These are phyloP conservation scores for Lontra canadensis DNA, from an alignment of 2,113 vertebrate species.

Conservation along the genomic window DNA sequence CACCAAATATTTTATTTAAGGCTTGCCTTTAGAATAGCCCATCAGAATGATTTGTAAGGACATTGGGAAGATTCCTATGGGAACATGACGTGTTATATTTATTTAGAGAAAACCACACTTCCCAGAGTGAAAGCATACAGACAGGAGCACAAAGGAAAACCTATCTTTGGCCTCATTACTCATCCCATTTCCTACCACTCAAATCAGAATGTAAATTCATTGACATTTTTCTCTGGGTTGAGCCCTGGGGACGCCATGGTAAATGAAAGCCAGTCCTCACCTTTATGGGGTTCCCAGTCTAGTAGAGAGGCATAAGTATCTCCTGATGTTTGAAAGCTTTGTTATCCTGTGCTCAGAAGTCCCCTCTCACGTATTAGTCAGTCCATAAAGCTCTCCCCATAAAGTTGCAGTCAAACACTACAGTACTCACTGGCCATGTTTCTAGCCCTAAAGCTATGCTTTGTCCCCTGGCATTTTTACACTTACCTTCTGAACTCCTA, in stretches of 20 bases:
- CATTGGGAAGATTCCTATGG: background rate
- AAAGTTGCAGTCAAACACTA: background rate
- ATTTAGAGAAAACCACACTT: conserved; percentile 44
- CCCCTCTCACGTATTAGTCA: background rate
- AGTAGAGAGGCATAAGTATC: background rate
- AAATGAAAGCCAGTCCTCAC: background rate
- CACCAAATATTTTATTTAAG: conserved; percentile 36
- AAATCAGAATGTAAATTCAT: background rate
- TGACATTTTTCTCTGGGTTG: background rate
- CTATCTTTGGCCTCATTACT: background rate
- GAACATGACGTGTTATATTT: background rate
- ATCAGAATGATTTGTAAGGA: background rate
- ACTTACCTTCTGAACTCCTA: background rate
- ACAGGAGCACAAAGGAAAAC: background rate
- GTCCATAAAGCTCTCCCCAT: background rate
- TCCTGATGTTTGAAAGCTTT: background rate
- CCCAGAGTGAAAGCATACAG: background rate
- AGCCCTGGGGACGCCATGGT: background rate
- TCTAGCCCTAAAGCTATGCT: background rate
- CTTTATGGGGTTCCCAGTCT: background rate
- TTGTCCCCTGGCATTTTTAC: background rate
- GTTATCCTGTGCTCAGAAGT: background rate
- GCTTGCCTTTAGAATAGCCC: background rate
- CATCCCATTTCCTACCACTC: background rate
- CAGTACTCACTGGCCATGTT: background rate